Evolutionary conservation across 2,797 vertebrate genomes (phyloP), one percentile per base, ranked within the genome.

Genomic region (Lithobates pipiens): DNA sequence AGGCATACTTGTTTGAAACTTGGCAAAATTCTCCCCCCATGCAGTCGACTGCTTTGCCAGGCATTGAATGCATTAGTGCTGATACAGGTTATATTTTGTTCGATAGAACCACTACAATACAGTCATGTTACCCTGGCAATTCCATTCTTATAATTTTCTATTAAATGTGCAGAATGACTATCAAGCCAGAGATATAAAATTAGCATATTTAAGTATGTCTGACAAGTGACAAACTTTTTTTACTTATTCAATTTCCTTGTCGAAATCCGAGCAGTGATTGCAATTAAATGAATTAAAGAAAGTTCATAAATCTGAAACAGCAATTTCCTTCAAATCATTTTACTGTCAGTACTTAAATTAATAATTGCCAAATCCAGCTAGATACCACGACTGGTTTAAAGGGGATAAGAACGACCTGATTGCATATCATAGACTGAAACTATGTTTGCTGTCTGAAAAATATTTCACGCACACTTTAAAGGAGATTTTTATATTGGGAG

Each of bases 291-390:
- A 84, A 73, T 85, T 78, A 78, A 54, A 72, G 46, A 34, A 80
- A 74, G 54, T 74, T 85, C 39, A 79, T 85, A 79, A 85, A 85
- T 85, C n/a, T 46, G 57, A 27, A 85, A 79, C 68, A 79, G 68
- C 76, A 78, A 72, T 85, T 85, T 80, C 29, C 65, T 67, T 74
- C 36, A 21, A 70, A 70, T 79, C 54, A 85, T 85, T 85, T 77
- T 84, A 78, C 67, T 84, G 83, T 77, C 83, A 72, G 76, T 63
- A 10, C 67, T 84, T 46, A 36, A 70, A 57, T 78, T 80, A 85
- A 85, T 85, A 80, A 80, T 54, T 54, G 13, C 77, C 69, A 73
- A 50, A 80, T 36, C 39, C 78, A 79, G 18, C 10, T 29, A 71
- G 32, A 46, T 77, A 36, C 27, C 82, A 84, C 34, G 74, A 61